Conservation (phyloP, 2,888 invertebrate species). For the Athripsodes cinereus region DNA sequence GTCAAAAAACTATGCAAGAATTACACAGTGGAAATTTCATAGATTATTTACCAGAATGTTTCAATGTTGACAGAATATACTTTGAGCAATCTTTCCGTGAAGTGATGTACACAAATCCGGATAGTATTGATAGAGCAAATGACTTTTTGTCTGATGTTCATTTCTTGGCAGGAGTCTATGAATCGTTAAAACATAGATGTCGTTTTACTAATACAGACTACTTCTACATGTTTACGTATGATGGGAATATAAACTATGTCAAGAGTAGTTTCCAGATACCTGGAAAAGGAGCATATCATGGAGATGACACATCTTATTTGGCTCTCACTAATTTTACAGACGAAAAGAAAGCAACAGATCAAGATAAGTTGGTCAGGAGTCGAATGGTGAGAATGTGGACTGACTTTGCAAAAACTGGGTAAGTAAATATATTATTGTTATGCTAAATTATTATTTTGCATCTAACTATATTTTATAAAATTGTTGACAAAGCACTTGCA, state of each 20-base stretch:
- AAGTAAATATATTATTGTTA: constrained; percentile 20
- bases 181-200: constrained; percentile 23
- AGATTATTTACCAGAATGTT: constrained; percentile 40
- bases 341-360: constrained; percentile 26
- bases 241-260: constrained; percentile 29
- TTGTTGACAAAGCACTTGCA: no score
- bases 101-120: constrained; percentile 35
- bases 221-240: constrained; percentile 34
- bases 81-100: constrained; percentile 26
- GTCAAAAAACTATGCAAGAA: constrained; percentile 38
- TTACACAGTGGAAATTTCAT: constrained; percentile 40
- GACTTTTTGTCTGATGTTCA: constrained; percentile 35
- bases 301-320: constrained; percentile 17
- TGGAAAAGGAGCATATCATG: constrained; percentile 12
- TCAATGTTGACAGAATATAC: constrained; percentile 40
- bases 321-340: background rate
- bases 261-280: constrained; percentile 4
- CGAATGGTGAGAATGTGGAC: constrained; percentile 53
- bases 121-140: constrained; percentile 30
- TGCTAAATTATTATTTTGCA: no score
- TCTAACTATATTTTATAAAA: no score
- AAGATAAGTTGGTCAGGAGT: constrained; percentile 39
- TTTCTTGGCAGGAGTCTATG: constrained; percentile 33
- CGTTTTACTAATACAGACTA: constrained; percentile 26
- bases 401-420: constrained; percentile 56